Evolutionary conservation across 2,113 vertebrate species (phyloP), one percentile per base, ranked within the genome.

Genomic region (Crotophaga sulcirostris): DNA sequence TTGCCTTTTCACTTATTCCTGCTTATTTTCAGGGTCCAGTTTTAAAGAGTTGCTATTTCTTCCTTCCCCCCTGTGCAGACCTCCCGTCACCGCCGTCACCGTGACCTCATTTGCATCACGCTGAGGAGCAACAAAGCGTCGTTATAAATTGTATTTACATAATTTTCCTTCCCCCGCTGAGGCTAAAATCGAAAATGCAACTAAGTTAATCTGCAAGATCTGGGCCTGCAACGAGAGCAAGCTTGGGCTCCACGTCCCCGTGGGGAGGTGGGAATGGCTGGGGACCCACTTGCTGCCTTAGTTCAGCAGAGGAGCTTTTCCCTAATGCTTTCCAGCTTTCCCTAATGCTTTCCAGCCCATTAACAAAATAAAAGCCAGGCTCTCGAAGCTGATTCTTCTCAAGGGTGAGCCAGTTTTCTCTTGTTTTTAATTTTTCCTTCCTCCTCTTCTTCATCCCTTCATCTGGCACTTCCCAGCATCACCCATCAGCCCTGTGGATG

Each of bases 281-380:
- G 90, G 84, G 90, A 89, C 78, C 52, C 15, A 1, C 56, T 66
- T 3, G 2, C 40, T 76, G 60, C 55, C 44, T 51, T 47, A 26
- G 67, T 64, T 80, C 2, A 1, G 28, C 4, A 0, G 29, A 87
- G 29, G 7, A 94, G 54, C 60, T 77, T 91, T 67, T 69, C 90
- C 89, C 94, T 66, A 25, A 69, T 13, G 87, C 24, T 86, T 91
- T 73, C 63, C 82, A 94, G 54, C 60, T 74, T 91, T 69, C 84
- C 78, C 87, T 52, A n/a, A 59, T 16, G 94, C 16, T 84, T 91
- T 84, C 45, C 88, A 87, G 75, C 16, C 60, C 1, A 2, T 31
- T 66, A 60, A 63, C 20, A 45, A 54, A 77, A 78, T 55, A 63
- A 90, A 94, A 80, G 11, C 20, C 5, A 2, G 31, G 19, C 58